These are phyloP conservation scores for Tipula lateralis DNA, from an alignment of 2,888 invertebrate species.

Conservation along the genomic window DNA sequence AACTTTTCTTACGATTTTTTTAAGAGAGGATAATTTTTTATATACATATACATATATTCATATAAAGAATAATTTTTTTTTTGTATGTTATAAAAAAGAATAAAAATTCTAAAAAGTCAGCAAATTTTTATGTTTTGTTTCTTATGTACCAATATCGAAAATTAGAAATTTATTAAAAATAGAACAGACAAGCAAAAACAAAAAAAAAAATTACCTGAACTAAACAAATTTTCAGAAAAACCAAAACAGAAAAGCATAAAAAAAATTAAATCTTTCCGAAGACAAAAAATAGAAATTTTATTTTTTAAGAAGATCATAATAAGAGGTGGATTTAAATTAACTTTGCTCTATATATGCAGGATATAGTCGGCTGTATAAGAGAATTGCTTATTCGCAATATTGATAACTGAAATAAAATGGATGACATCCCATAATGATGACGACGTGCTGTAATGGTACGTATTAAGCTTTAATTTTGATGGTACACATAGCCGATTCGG, in stretches of 20 bases:
- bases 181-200: neutral
- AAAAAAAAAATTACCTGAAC: neutral
- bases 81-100: neutral
- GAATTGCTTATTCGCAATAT: neutral
- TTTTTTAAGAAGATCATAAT: neutral
- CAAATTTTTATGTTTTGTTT: neutral
- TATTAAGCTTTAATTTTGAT: too few relatives aligned
- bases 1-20: neutral
- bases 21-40: neutral
- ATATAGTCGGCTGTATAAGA: neutral
- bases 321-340: neutral
- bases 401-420: too few relatives aligned
- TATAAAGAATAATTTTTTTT: neutral
- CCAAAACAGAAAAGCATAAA: neutral
- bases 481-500: too few relatives aligned
- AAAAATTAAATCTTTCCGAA: neutral
- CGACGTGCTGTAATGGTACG: too few relatives aligned
- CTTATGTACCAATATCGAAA: slow-evolving; percentile 11
- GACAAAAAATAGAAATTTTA: neutral
- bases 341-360: neutral
- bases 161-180: slow-evolving; percentile 19
- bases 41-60: neutral
- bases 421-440: too few relatives aligned
- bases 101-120: neutral
- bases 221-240: neutral